These are phyloP conservation scores for Ophion obscuratus DNA, from an alignment of 2,888 invertebrate genomes.

Conservation along the genomic window DNA sequence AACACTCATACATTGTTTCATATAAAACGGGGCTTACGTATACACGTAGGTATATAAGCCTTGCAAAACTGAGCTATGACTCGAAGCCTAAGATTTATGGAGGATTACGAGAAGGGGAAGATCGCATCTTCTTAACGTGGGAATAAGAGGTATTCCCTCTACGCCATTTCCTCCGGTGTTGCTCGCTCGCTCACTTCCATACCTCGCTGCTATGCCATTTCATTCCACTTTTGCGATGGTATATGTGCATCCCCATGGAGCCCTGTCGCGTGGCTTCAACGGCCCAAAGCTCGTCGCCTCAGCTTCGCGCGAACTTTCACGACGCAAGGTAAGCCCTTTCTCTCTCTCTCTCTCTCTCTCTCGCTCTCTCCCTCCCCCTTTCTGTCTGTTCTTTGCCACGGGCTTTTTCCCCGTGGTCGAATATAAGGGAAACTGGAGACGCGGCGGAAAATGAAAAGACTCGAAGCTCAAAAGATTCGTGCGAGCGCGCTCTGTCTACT, in stretches of 20 bases:
- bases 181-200: slow-evolving; percentile 6
- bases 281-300: slow-evolving; percentile 37
- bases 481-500: slow-evolving; percentile 14
- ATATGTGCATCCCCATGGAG: slow-evolving; percentile 28
- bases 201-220: slow-evolving; percentile 30
- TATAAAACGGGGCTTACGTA: neutral
- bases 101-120: slow-evolving; percentile 63
- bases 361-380: neutral
- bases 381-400: neutral
- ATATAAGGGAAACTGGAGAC: slow-evolving; percentile 30
- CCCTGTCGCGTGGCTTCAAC: slow-evolving; percentile 43
- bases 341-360: neutral
- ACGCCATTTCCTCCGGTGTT: slow-evolving; percentile 30
- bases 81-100: slow-evolving; percentile 63
- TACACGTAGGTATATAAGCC: slow-evolving; percentile 27
- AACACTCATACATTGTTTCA: neutral
- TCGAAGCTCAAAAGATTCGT: slow-evolving; percentile 49
- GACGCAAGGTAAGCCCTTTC: slow-evolving; percentile 5
- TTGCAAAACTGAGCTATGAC: slow-evolving; percentile 63
- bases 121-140: slow-evolving; percentile 65
- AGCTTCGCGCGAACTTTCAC: slow-evolving; percentile 40
- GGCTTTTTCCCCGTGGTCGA: slow-evolving; percentile 6
- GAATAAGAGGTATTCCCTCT: slow-evolving; percentile 60
- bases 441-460: slow-evolving; percentile 26
- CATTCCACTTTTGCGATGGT: slow-evolving; percentile 12